Percentiles rank a stretch among this genome's conserved stretches.
These are phyloP conservation scores for Cyaniris semiargus DNA, from an alignment of 2,888 invertebrate genomes.

Conservation along the genomic window DNA sequence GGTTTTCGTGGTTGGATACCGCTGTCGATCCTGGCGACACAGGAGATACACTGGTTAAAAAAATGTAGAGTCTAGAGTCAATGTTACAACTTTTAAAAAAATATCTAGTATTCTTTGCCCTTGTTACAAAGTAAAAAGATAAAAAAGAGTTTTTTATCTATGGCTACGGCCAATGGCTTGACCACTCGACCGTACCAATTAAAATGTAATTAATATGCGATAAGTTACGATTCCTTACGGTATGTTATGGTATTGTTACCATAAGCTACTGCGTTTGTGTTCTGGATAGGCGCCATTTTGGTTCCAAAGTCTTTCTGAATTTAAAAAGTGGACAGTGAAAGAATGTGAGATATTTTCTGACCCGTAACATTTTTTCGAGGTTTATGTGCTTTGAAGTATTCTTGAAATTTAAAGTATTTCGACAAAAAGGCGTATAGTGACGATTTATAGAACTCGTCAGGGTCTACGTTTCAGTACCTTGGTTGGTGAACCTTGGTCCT, in stretches of 20 bases:
- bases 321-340: neutral
- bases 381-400: neutral
- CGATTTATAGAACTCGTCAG: too few relatives aligned
- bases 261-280: neutral
- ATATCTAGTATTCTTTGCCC: too few relatives aligned
- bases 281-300: neutral
- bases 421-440: too few relatives aligned
- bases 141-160: constrained; percentile 5
- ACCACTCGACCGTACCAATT: constrained; percentile 35
- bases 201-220: constrained; percentile 33
- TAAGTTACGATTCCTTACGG: constrained; percentile 11
- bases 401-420: too few relatives aligned
- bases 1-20: too few relatives aligned
- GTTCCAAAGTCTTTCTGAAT: neutral
- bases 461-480: too few relatives aligned
- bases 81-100: too few relatives aligned
- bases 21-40: too few relatives aligned
- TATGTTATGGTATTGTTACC: constrained; percentile 31
- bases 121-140: neutral
- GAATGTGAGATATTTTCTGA: neutral
- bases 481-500: too few relatives aligned
- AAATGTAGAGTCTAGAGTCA: too few relatives aligned
- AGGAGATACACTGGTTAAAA: too few relatives aligned
- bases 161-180: neutral
- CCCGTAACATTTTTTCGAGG: neutral